Base-by-base conservation (phyloP, 1,140 invertebrate species). In the Rhopalosiphum padi region DNA sequence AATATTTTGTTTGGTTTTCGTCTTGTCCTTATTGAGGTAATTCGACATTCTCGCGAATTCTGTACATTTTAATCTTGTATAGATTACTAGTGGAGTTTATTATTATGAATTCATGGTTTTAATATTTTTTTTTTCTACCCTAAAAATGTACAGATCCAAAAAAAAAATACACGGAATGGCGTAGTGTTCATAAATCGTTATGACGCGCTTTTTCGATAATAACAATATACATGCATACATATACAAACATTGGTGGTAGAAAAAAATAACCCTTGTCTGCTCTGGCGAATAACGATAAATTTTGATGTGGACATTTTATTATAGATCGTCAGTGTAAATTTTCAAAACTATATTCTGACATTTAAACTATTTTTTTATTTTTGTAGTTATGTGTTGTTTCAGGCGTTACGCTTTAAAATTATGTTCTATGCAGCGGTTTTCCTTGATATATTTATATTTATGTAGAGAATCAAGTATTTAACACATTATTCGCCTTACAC, bases 381-480 rank as follows among this genome's bases (percentile, higher is more conserved):
- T 18, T 18, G 2, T 11, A 15, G 4, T 2, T 68, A 77, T 77
- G 30, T 77, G 60, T 68, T 77, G n/a, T 77, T 77, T 77, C 11
- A 77, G 15, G 5, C 30, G 4, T 77, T n/a, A 77, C 30, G 5
- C 30, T 77, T 77, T 77, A 77, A 21, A n/a, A n/a, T n/a, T 77
- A 77, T n/a, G 11, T 25, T n/a, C 30, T 77, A 77, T 77, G 15
- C 4, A n/a, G 60, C 15, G n/a, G 1, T 77, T 77, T 77, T 77
- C 60, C 60, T 77, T 77, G 60, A n/a, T n/a, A n/a, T n/a, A 77
- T 77, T 77, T 77, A n/a, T 11, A 77, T 77, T 77, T 77, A 77
- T n/a, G 60, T 77, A n/a, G 30, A 77, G 30, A 68, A 68, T n/a
- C 30, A 68, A 68, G 30, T 77, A 77, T 77, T 77, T 77, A n/a